Evolutionary conservation across 2,113 vertebrate genomes (phyloP).

Genomic region (Accipiter cooperii): DNA sequence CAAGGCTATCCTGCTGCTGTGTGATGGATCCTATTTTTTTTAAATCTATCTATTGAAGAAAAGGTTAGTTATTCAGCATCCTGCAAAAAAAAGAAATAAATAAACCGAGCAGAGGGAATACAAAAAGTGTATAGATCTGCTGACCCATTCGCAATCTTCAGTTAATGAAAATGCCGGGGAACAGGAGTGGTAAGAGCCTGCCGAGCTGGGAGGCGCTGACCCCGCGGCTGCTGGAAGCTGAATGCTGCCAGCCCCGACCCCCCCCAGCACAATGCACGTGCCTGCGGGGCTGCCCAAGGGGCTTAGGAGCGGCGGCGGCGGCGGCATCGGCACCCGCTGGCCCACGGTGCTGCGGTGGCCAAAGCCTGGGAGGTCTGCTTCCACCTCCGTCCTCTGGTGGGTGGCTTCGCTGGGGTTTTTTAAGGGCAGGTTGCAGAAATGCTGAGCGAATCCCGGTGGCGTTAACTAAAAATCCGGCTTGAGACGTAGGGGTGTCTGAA

Average conservation of each 20-base stretch:
- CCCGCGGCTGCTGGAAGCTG: neutral
- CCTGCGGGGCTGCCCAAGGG: neutral
- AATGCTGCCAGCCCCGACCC: neutral
- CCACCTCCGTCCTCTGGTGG: neutral
- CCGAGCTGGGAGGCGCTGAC: neutral
- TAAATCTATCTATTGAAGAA: constrained; percentile 30
- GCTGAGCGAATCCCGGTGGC: rapidly evolving
- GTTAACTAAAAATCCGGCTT: neutral
- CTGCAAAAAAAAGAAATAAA: constrained; percentile 15
- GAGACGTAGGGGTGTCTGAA: rapidly evolving
- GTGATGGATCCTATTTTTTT: constrained; percentile 53
- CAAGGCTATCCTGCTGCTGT: constrained; percentile 53
- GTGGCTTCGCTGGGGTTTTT: neutral
- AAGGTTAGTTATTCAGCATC: constrained; percentile 44
- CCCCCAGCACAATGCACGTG: neutral
- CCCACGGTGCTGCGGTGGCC: neutral
- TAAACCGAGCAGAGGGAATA: neutral
- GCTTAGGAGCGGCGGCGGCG: neutral
- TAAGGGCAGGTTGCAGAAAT: neutral
- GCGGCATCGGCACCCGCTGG: neutral
- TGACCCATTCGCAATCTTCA: constrained; percentile 36
- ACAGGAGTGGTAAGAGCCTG: neutral
- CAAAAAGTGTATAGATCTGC: constrained; percentile 30
- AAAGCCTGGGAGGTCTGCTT: neutral
- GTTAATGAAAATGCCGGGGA: constrained; percentile 18